A percentile compares a stretch with the other conserved stretches of the same genome.
These are phyloP conservation scores for Trogon surrucura DNA, from an alignment of 2,113 vertebrate species.

Conservation along the genomic window DNA sequence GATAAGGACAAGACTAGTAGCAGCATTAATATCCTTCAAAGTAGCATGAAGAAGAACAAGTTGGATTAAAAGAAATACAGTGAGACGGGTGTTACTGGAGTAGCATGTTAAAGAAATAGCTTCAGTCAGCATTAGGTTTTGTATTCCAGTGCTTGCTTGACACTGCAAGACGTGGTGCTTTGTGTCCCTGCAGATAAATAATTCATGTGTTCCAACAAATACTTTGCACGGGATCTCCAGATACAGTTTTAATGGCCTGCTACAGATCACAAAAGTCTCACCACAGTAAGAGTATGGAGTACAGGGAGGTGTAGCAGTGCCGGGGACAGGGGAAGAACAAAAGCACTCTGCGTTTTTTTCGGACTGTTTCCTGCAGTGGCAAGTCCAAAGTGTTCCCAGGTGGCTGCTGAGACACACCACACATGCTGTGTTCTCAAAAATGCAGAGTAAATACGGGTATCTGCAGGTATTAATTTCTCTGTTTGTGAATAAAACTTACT, in stretches of 20 bases:
- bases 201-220: background rate
- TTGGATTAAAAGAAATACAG: background rate
- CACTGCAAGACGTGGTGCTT: background rate
- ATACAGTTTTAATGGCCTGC: background rate
- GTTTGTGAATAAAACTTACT: background rate
- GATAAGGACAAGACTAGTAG: background rate
- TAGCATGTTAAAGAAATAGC: background rate
- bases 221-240: background rate
- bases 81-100: background rate
- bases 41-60: background rate
- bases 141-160: background rate
- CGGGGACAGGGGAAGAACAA: background rate
- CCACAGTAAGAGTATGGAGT: background rate
- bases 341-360: fast-evolving
- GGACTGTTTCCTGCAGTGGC: background rate
- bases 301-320: background rate
- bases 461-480: background rate
- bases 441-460: background rate
- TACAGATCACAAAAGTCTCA: background rate
- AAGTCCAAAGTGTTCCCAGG: background rate
- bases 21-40: background rate
- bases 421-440: background rate
- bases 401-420: background rate
- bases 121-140: background rate
- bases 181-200: background rate